Evolutionary conservation across 37 sponge, comb jelly and placozoan genomes (phyloP).

Genomic region (Hormiphora californensis): DNA sequence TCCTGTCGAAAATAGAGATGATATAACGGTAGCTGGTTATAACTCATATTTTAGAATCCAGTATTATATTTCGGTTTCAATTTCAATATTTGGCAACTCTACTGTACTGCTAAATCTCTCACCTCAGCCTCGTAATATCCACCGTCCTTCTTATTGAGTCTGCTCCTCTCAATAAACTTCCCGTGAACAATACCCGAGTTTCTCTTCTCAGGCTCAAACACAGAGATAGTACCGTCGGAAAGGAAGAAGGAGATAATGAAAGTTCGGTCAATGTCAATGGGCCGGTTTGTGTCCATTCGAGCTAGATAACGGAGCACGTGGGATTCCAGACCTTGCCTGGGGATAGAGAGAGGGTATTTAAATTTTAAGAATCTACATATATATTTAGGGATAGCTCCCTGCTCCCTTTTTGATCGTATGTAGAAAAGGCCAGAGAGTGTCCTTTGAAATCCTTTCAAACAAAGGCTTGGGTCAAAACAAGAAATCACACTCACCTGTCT

Average conservation of each 20-base stretch:
- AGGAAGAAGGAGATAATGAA: conserved; percentile 90
- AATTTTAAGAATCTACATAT: background rate
- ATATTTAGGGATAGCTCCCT: background rate
- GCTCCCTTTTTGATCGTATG: background rate
- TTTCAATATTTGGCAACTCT: background rate
- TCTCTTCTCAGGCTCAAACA: conserved; percentile 87
- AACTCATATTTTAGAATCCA: background rate
- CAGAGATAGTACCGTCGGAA: conserved; percentile 86
- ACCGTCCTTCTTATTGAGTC: conserved; percentile 60
- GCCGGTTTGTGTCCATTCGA: conserved; percentile 72
- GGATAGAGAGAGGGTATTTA: background rate
- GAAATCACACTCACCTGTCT: conserved; percentile 66
- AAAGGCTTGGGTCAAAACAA: background rate
- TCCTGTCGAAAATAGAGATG: conserved; percentile 57
- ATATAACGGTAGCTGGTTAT: background rate
- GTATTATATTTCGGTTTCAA: background rate
- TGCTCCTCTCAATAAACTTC: conserved; percentile 78
- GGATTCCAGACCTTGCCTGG: conserved; percentile 86
- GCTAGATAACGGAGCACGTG: conserved; percentile 91
- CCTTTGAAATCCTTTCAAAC: background rate
- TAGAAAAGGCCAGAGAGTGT: background rate
- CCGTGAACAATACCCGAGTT: conserved; percentile 98
- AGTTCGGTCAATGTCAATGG: conserved; percentile 84
- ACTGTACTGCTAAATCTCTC: background rate
- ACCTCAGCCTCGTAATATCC: conserved; percentile 69